These are phyloP conservation scores for Aricia agestis DNA, from an alignment of 1,140 invertebrate species.

Conservation along the genomic window DNA sequence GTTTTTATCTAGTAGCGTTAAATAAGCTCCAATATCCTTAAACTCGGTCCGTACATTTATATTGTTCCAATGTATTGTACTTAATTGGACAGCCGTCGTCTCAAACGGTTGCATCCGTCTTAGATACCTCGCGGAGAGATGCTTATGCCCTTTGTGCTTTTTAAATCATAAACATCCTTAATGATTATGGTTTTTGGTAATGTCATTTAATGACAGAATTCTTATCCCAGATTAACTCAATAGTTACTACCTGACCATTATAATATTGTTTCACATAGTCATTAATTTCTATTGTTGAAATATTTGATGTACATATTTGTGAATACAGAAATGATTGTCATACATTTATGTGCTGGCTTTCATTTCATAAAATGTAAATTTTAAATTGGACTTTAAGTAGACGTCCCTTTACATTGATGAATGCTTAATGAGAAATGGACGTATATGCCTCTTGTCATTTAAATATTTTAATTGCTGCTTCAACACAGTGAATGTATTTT, in stretches of 20 bases:
- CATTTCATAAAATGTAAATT: neutral
- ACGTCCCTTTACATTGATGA: neutral
- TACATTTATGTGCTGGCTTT: neutral
- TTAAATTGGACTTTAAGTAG: neutral
- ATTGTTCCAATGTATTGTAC: constrained; percentile 32
- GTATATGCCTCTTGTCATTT: neutral
- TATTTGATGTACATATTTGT: neutral
- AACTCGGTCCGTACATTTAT: neutral
- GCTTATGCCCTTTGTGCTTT: constrained; percentile 2
- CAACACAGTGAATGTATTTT: neutral
- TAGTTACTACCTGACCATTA: too few species aligned
- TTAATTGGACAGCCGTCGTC: constrained; percentile 60
- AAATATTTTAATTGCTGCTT: neutral
- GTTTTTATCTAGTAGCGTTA: neutral
- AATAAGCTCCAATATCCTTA: neutral
- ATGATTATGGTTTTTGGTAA: neutral
- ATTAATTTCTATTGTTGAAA: too few species aligned
- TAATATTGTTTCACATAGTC: too few species aligned
- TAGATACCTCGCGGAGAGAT: constrained; percentile 29
- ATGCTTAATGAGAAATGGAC: neutral
- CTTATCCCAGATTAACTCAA: too few species aligned
- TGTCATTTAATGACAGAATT: too few species aligned
- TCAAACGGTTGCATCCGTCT: constrained; percentile 65
- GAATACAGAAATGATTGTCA: neutral
- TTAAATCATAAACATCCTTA: neutral